Percentiles rank a stretch among this genome's conserved stretches.
phyloP scores from a whole-genome alignment of 1,140 invertebrate species.

The Hermetia illucens region DNA sequence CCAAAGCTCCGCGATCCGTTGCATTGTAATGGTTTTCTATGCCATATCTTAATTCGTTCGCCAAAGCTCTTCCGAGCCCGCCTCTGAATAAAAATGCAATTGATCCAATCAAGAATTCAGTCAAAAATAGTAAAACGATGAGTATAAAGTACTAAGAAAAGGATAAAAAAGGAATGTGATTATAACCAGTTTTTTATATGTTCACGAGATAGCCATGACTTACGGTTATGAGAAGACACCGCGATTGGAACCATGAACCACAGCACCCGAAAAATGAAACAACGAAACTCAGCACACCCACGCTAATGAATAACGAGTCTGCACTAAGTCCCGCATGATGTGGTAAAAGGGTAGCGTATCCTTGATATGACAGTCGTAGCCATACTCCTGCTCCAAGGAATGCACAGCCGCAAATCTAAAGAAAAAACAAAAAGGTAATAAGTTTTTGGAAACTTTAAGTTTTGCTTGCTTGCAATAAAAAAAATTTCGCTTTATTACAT shows the following conservation, averaged over 20 bases:
- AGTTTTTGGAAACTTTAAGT: background rate
- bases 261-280: conserved; percentile 69
- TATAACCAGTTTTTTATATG: background rate
- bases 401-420: conserved; percentile 57
- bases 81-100: conserved; percentile 64
- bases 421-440: conserved; percentile 4
- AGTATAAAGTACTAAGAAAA: conserved; percentile 64
- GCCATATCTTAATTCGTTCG: conserved; percentile 50
- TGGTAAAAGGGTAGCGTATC: conserved; percentile 54
- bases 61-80: conserved; percentile 44
- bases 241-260: conserved; percentile 65
- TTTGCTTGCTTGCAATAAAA: too few species aligned
- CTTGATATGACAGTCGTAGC: conserved; percentile 52
- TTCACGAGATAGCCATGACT: conserved; percentile 18
- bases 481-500: too few species aligned
- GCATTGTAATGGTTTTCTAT: conserved; percentile 54
- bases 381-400: conserved; percentile 60
- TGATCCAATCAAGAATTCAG: conserved; percentile 62
- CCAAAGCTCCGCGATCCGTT: conserved; percentile 35
- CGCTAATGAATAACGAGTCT: conserved; percentile 49
- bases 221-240: conserved; percentile 60
- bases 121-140: conserved; percentile 63
- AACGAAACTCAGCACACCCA: conserved; percentile 53
- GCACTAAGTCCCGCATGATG: conserved; percentile 53
- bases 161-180: background rate